Base-by-base conservation (phyloP, 2,797 vertebrate genomes). In the Acomys russatus region DNA sequence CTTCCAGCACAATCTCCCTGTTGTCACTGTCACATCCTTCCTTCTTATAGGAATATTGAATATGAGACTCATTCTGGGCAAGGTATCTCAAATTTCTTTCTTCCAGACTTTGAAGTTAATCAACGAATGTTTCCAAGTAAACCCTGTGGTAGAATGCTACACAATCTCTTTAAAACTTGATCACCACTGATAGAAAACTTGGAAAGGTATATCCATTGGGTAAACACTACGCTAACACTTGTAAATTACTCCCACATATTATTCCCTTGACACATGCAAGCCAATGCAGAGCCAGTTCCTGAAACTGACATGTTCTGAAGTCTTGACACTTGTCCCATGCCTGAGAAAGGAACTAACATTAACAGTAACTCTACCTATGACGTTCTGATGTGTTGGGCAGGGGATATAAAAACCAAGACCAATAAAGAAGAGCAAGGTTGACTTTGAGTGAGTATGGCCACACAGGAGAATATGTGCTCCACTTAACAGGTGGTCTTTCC, bases 201-300 rank as follows among this genome's bases (percentile, higher is more conserved):
- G 11, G 44, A 54, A 54, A 49, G 63, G 44, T 51, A 14, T 68
- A 68, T 63, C 86, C n/a, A 30, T 2, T 44, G 56, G 44, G 12
- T 86, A 96, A 92, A 68, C 9, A 44, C 59, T 35, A 63, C 1
- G 1, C 35, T 91, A 74, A 84, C 2, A 88, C 59, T 79, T 94
- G 18, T 33, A 89, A 76, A 79, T 87, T 71, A 66, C 87, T 70
- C 80, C 86, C 90, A 94, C 82, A 86, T 94, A 92, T 70, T 92
- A 76, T 77, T n/a, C 49, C 79, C 70, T 66, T 22, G 70, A 74
- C 87, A 86, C 33, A 79, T 35, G 8, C n/a, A 91, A 94, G 73
- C 28, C 86, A 92, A 87, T 3, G 1, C 7, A 59, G 30, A 68
- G 30, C 9, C 74, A 84, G 30, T 74, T 79, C 28, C n/a, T 35